Percentiles rank a stretch among this genome's conserved stretches.
These are phyloP conservation scores for Harpagoxenus sublaevis DNA, from an alignment of 2,888 invertebrate species.

Conservation along the genomic window DNA sequence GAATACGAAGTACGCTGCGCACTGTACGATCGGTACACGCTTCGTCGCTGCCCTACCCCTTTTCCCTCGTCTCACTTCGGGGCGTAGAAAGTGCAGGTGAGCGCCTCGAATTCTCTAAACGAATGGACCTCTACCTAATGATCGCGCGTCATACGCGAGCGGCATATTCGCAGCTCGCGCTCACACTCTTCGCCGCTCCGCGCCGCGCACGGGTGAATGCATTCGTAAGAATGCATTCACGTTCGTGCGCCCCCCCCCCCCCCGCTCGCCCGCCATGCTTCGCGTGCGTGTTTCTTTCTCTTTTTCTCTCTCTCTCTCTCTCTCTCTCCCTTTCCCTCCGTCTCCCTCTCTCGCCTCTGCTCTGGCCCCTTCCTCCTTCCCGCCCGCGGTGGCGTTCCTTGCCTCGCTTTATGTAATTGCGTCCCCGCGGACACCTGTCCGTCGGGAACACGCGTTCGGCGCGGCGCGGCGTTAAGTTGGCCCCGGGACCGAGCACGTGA, in stretches of 20 bases:
- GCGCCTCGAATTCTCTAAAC: background rate
- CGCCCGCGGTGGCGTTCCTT: slow-evolving; percentile 65
- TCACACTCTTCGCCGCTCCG: background rate
- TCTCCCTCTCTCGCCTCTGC: no score
- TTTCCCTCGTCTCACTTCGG: background rate
- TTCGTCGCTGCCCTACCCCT: background rate
- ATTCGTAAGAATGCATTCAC: slow-evolving; percentile 77
- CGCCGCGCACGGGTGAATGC: slow-evolving; percentile 75
- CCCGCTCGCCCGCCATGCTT: background rate
- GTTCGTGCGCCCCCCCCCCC: slow-evolving; percentile 45
- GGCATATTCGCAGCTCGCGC: slow-evolving; percentile 42
- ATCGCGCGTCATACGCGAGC: slow-evolving; percentile 75
- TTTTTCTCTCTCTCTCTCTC: background rate
- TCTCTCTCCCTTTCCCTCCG: background rate
- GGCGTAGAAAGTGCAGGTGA: slow-evolving; percentile 34
- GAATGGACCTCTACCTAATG: slow-evolving; percentile 64
- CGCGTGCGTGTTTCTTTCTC: background rate
- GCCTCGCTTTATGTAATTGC: slow-evolving; percentile 73
- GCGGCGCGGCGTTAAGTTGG: slow-evolving; percentile 18
- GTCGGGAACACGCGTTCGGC: slow-evolving; percentile 25
- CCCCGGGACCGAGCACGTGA: background rate
- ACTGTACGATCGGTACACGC: no score
- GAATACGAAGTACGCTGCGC: background rate
- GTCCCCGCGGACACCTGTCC: slow-evolving; percentile 72
- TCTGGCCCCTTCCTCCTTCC: background rate